These are phyloP conservation scores for Oplegnathus fasciatus DNA, from an alignment of 2,113 vertebrate genomes.

Conservation along the genomic window DNA sequence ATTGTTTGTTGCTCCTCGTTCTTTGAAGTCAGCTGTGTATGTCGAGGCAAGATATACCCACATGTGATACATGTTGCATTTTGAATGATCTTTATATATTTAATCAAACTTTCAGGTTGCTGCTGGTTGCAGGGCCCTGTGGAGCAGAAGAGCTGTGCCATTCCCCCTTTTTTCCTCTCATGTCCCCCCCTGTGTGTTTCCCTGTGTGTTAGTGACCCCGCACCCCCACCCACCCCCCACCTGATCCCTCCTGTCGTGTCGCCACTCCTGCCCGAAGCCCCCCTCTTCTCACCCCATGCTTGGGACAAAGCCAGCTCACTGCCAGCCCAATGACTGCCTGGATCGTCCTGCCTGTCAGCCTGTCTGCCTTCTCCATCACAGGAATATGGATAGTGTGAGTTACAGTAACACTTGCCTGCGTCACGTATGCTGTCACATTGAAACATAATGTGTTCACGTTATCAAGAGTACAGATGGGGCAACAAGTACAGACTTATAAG, in stretches of 20 bases:
- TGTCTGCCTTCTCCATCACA: constrained; percentile 94
- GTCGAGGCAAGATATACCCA: not conserved
- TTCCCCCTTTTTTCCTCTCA: constrained; percentile 76
- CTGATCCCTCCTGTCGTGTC: constrained; percentile 61
- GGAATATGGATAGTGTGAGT: constrained; percentile 98
- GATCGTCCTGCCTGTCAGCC: constrained; percentile 94
- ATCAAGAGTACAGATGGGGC: not conserved
- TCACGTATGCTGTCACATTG: not conserved
- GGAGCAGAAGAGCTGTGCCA: constrained; percentile 73
- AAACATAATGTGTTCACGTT: not conserved
- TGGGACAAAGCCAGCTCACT: constrained; percentile 83
- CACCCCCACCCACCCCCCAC: constrained; percentile 64
- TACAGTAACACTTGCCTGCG: not conserved
- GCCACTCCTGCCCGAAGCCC: constrained; percentile 65
- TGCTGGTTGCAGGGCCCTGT: constrained; percentile 68
- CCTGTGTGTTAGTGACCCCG: constrained; percentile 77
- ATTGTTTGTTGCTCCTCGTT: not conserved
- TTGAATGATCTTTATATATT: not conserved
- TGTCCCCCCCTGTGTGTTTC: constrained; percentile 77
- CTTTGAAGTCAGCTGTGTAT: not conserved
- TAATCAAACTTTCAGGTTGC: constrained; percentile 53
- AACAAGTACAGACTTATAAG: not conserved
- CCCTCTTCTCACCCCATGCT: constrained; percentile 85
- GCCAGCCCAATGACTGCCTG: constrained; percentile 95
- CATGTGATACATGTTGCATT: not conserved